A percentile compares a stretch with the other conserved stretches of the same genome.
These are phyloP conservation scores for Umimayanthus chanpuru DNA, from an alignment of 92 coral and sea anemone species.

Conservation along the genomic window DNA sequence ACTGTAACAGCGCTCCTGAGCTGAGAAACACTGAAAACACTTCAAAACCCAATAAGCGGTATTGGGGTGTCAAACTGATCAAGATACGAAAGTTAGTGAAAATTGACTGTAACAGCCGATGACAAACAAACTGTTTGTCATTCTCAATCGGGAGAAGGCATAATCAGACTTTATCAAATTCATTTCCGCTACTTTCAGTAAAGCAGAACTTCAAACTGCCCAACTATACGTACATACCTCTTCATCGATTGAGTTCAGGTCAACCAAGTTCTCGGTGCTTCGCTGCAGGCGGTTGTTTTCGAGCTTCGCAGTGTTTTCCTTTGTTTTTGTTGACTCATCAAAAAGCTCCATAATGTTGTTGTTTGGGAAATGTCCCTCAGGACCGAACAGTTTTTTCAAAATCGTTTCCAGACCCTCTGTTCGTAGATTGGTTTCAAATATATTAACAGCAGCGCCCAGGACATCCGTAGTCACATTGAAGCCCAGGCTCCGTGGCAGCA, in stretches of 20 bases:
- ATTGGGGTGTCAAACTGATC: no score
- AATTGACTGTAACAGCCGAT: no score
- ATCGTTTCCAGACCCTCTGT: constrained; percentile 64
- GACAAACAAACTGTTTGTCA: no score
- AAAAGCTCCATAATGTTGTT: constrained; percentile 46
- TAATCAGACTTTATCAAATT: not conserved
- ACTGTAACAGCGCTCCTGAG: no score
- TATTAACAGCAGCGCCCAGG: constrained; percentile 70
- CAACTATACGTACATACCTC: constrained; percentile 24
- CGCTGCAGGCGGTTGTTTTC: constrained; percentile 26
- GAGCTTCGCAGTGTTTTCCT: not conserved
- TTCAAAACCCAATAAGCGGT: no score
- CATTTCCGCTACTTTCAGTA: no score
- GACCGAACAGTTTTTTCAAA: constrained; percentile 68
- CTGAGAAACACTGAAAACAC: no score
- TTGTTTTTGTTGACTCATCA: not conserved
- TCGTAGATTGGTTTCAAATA: constrained; percentile 64
- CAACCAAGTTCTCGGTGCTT: constrained; percentile 39
- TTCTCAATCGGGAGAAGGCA: no score
- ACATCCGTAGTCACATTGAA: constrained; percentile 64
- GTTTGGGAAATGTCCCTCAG: constrained; percentile 62
- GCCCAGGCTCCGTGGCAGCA: constrained; percentile 63
- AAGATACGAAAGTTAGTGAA: no score
- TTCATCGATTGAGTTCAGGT: constrained; percentile 49
- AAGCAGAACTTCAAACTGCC: no score